These are phyloP conservation scores for Chaetodon trifascialis DNA, from an alignment of 2,113 vertebrate genomes.

Conservation along the genomic window DNA sequence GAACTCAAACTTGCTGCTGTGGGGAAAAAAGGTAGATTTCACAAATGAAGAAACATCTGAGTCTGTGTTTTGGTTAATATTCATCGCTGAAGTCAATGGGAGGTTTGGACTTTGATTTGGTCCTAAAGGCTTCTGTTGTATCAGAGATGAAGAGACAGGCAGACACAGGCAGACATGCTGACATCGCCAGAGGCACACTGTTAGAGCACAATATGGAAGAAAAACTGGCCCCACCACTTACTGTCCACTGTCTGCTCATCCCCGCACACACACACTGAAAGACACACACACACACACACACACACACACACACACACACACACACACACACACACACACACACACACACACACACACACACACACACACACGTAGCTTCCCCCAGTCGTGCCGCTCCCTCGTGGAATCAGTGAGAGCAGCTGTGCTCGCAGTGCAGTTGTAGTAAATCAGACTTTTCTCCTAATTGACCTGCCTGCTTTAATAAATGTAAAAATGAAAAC, in stretches of 20 bases:
- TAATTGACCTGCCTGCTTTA: slow-evolving; percentile 54
- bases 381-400: slow-evolving; percentile 20
- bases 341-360: neutral
- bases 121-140: slow-evolving; percentile 5
- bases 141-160: slow-evolving; percentile 8
- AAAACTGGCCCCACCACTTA: slow-evolving; percentile 9
- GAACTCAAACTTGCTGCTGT: neutral
- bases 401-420: slow-evolving; percentile 56
- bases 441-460: slow-evolving; percentile 49
- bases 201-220: slow-evolving; percentile 24
- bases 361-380: slow-evolving; percentile 9
- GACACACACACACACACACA: neutral
- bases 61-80: neutral
- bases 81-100: neutral
- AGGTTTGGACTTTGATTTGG: neutral
- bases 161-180: slow-evolving; percentile 25
- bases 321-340: neutral
- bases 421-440: slow-evolving; percentile 37
- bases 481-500: slow-evolving; percentile 28
- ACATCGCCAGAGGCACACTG: slow-evolving; percentile 1
- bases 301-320: neutral
- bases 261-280: neutral
- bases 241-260: slow-evolving; percentile 11
- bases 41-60: too few relatives aligned
- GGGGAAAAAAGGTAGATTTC: neutral